A percentile compares a stretch with the other conserved stretches of the same genome.
Evolutionary conservation across 2,888 invertebrate species (phyloP).

Genomic region (Geotrupes spiniger): DNA sequence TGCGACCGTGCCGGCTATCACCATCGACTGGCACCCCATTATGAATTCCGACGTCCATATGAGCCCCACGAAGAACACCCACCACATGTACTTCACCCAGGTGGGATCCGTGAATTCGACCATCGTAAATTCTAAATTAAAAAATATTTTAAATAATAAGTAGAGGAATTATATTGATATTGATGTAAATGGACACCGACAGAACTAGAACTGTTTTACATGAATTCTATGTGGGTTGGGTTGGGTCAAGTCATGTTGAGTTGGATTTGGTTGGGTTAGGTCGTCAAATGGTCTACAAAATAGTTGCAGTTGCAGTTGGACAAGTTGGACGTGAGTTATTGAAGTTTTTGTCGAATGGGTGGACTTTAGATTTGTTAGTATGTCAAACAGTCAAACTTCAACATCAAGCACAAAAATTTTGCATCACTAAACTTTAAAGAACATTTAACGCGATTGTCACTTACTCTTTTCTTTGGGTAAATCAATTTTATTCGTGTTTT

Average conservation of each 20-base stretch:
- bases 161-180: slow-evolving; percentile 17
- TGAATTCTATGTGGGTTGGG: too few species aligned
- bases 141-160: not conserved
- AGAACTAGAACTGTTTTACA: too few species aligned
- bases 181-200: too few species aligned
- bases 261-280: not conserved
- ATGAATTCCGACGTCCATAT: slow-evolving; percentile 95
- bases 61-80: slow-evolving; percentile 86
- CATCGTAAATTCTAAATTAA: slow-evolving; percentile 56
- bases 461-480: slow-evolving; percentile 35
- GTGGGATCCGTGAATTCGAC: slow-evolving; percentile 73
- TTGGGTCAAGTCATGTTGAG: not conserved
- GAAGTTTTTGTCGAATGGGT: too few species aligned
- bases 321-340: too few species aligned
- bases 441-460: slow-evolving; percentile 15
- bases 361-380: too few species aligned
- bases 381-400: too few species aligned
- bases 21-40: slow-evolving; percentile 91
- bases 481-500: slow-evolving; percentile 9
- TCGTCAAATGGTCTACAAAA: too few species aligned
- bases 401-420: slow-evolving; percentile 4
- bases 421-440: too few species aligned
- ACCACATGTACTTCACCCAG: slow-evolving; percentile 91
- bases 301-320: too few species aligned
- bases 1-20: slow-evolving; percentile 88